Base-by-base conservation (phyloP, 2,888 invertebrate species). In the Plagodis pulveraria region DNA sequence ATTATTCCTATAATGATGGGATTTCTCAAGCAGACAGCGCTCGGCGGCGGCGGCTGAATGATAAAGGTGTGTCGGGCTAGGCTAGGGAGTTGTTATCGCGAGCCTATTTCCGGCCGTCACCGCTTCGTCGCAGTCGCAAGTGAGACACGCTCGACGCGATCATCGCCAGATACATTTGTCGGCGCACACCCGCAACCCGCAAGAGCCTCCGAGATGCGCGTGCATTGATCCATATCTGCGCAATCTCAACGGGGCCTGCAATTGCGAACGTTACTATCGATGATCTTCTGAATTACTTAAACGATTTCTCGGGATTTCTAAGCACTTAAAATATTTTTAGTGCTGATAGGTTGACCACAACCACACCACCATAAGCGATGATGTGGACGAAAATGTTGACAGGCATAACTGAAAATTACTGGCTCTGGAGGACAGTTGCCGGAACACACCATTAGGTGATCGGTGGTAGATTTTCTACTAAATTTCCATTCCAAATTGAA, bases 41-140 rank as follows among this genome's bases (percentile, higher is more conserved):
- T 43, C 73, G 70, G 83, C 57, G 56, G 43, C 74, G 73, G 81
- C 86, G 83, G 81, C 78, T 75, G 73, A 78, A 80, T 84, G 88
- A 87, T 89, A 89, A 90, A 86, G 81, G 83, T 80, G 81, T 81
- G 79, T 82, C 78, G 80, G 76, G 81, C 77, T 80, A 81, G 82
- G 70, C 84, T 78, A 84, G 87, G 88, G 89, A 89, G 89, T 87
- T 86, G 87, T 89, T 91, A 91, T 91, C 91, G 80, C 78, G 67
- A 77, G 76, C 86, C 86, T 90, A 91, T 90, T 92, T 92, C 91
- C 91, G 91, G 91, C 89, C 90, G 87, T 91, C 91, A 90, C 75
- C 73, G 82, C 73, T 73, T 43, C 60, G 54, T 54, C 58, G 58
- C 76, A 77, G 83, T 86, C 85, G 81, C 76, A 59, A 66, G 62